Evolutionary conservation across 1,140 invertebrate species (phyloP).

Genomic region (Melipona quadrifasciata): DNA sequence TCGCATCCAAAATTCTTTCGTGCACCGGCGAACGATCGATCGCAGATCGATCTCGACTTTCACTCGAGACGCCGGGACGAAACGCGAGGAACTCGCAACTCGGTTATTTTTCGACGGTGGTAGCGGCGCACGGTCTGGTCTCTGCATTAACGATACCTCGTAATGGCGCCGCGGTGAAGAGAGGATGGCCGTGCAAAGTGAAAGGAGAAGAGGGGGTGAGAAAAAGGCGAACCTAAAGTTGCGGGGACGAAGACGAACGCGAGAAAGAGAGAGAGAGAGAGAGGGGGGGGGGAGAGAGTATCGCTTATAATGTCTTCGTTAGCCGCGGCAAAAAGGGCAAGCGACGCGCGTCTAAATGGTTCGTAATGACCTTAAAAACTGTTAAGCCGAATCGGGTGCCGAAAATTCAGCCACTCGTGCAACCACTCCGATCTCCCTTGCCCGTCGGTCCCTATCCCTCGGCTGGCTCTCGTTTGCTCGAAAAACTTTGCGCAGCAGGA

Average conservation of each 20-base stretch:
- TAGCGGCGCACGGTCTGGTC: background rate
- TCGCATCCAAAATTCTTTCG: too few species aligned
- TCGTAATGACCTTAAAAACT: slow-evolving; percentile 50
- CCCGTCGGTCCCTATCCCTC: too few species aligned
- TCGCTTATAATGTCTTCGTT: slow-evolving; percentile 54
- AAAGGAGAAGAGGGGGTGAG: background rate
- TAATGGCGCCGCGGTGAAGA: slow-evolving; percentile 41
- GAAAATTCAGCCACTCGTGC: slow-evolving; percentile 22
- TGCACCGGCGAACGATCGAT: slow-evolving; percentile 11
- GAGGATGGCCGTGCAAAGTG: slow-evolving; percentile 12
- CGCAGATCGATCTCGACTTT: slow-evolving; percentile 19
- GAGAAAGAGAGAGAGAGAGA: background rate
- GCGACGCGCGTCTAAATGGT: slow-evolving; percentile 43
- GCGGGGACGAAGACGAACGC: background rate
- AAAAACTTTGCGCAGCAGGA: slow-evolving; percentile 19
- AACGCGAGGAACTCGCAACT: slow-evolving; percentile 11
- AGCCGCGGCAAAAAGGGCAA: slow-evolving; percentile 39
- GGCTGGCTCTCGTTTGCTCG: background rate
- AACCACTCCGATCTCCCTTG: background rate
- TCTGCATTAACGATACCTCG: slow-evolving; percentile 54
- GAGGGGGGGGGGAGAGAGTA: background rate
- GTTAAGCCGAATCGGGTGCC: slow-evolving; percentile 25
- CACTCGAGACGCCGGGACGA: background rate
- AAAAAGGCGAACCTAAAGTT: slow-evolving; percentile 32
- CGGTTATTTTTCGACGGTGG: background rate